Evolutionary conservation across 2,113 vertebrate genomes (phyloP).

Genomic region (Craseonycteris thonglongyai): DNA sequence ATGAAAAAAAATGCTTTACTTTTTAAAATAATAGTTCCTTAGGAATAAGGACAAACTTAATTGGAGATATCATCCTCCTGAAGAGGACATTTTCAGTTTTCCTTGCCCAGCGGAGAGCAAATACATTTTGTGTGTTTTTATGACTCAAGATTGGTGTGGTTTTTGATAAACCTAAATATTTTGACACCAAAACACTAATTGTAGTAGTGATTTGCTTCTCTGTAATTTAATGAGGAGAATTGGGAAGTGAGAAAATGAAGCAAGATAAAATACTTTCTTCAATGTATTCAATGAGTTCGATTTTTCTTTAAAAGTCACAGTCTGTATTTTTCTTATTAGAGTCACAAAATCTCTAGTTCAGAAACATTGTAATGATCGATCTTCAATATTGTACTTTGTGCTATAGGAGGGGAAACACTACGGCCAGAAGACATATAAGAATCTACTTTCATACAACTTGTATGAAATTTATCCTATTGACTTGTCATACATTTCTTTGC

Average conservation of each 20-base stretch:
- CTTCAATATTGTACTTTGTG: background rate
- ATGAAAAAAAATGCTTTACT: background rate
- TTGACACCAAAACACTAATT: background rate
- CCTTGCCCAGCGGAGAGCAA: background rate
- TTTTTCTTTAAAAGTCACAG: background rate
- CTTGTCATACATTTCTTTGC: background rate
- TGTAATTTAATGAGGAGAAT: background rate
- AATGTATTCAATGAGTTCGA: background rate
- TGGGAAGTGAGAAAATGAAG: background rate
- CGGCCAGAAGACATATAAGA: background rate
- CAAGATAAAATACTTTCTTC: background rate
- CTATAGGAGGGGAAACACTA: background rate
- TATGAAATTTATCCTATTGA: background rate
- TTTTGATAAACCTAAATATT: background rate
- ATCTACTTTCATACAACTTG: background rate
- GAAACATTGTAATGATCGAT: background rate
- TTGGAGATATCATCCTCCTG: background rate
- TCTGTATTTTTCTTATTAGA: background rate
- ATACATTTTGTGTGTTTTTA: background rate
- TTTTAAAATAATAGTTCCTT: background rate
- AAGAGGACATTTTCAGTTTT: background rate
- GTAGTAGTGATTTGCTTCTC: background rate
- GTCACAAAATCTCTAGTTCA: background rate
- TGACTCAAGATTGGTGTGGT: background rate
- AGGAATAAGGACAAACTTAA: background rate